Evolutionary conservation across 2,888 invertebrate species (phyloP).

Genomic region (Cylindroiulus punctatus): DNA sequence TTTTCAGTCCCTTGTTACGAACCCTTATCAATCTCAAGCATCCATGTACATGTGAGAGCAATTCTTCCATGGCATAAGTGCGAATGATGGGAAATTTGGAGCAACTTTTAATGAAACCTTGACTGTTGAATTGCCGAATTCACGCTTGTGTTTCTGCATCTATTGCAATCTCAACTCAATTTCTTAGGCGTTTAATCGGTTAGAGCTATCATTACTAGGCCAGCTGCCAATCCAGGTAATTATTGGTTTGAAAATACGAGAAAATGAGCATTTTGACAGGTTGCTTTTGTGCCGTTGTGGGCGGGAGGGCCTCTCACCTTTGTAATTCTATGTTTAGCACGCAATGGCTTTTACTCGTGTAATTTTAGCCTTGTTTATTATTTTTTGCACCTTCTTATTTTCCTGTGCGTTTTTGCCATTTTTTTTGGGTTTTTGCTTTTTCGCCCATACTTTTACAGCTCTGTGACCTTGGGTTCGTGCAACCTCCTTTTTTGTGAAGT

Average conservation of each 20-base stretch:
- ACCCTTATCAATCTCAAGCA: too few relatives aligned
- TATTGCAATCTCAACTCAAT: background rate
- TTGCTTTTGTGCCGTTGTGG: constrained; percentile 14
- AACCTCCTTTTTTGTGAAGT: background rate
- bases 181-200: constrained; percentile 14
- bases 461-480: background rate
- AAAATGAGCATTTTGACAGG: constrained; percentile 32
- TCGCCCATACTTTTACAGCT: background rate
- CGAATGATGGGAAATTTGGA: background rate
- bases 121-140: background rate
- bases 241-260: constrained; percentile 20
- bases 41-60: too few relatives aligned
- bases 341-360: background rate
- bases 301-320: constrained; percentile 12
- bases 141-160: background rate
- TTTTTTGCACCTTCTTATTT: background rate
- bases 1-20: too few relatives aligned
- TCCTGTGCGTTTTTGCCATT: background rate
- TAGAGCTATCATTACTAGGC: constrained; percentile 3
- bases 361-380: background rate
- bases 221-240: constrained; percentile 14
- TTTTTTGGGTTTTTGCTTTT: background rate
- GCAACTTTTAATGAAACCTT: background rate
- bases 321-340: background rate
- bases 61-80: too few relatives aligned